phyloP scores from a whole-genome alignment of 2,888 invertebrate species.

The Laspeyria flexula region DNA sequence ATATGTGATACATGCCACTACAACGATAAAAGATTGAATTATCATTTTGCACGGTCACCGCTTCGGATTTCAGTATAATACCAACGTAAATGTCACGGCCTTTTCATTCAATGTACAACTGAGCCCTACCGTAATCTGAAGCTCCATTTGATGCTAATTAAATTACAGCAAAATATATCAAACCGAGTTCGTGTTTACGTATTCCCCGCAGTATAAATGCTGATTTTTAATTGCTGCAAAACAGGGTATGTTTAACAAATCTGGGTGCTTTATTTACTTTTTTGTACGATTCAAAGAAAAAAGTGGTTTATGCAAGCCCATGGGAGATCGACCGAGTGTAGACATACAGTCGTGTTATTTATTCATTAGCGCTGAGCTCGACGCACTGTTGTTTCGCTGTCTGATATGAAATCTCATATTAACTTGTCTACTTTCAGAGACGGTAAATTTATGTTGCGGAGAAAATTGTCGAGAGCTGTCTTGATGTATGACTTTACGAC shows the following conservation, averaged over 20 bases:
- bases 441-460: slow-evolving; percentile 67
- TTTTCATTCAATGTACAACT: background rate
- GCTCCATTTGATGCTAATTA: slow-evolving; percentile 15
- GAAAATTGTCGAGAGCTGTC: slow-evolving; percentile 64
- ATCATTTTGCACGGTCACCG: no score
- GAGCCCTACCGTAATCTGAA: slow-evolving; percentile 1
- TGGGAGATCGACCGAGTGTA: slow-evolving; percentile 48
- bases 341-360: slow-evolving; percentile 57
- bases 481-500: slow-evolving; percentile 60
- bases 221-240: slow-evolving; percentile 22
- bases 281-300: slow-evolving; percentile 29
- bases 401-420: slow-evolving; percentile 72
- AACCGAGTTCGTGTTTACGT: slow-evolving; percentile 1
- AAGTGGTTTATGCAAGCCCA: slow-evolving; percentile 42
- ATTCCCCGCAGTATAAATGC: slow-evolving; percentile 5
- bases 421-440: slow-evolving; percentile 69
- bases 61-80: slow-evolving; percentile 2
- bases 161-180: slow-evolving; percentile 8
- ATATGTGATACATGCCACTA: slow-evolving; percentile 33
- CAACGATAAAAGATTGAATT: no score
- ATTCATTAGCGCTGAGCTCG: slow-evolving; percentile 59
- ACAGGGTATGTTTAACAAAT: slow-evolving; percentile 21
- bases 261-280: slow-evolving; percentile 21
- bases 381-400: slow-evolving; percentile 52
- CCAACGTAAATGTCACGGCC: background rate